These are phyloP conservation scores for Agrochola macilenta DNA, from an alignment of 2,888 invertebrate genomes.

Conservation along the genomic window DNA sequence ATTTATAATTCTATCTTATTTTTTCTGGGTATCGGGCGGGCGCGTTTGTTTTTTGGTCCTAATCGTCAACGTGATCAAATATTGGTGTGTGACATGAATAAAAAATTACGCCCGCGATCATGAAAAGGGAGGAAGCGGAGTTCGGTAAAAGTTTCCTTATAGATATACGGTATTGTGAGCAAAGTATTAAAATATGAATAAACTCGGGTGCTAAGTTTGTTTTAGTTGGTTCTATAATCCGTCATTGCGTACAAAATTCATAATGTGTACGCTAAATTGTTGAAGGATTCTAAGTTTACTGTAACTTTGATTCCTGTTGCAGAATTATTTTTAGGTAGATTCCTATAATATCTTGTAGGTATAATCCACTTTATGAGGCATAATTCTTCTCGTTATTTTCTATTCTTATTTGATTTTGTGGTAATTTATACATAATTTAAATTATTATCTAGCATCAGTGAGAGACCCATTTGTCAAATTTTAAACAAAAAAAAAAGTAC, in stretches of 20 bases:
- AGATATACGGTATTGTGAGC: constrained; percentile 10
- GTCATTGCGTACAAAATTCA: constrained; percentile 30
- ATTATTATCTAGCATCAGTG: not conserved
- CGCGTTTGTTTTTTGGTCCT: constrained; percentile 55
- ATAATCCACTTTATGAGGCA: too few relatives aligned
- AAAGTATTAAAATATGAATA: constrained; percentile 53
- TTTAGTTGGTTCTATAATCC: constrained; percentile 18
- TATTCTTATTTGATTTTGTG: not conserved
- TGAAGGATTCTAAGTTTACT: not conserved
- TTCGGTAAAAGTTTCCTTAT: constrained; percentile 41
- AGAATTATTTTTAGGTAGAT: too few relatives aligned
- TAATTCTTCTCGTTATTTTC: not conserved
- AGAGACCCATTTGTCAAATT: not conserved
- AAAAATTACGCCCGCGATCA: constrained; percentile 37
- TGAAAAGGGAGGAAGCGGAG: constrained; percentile 22
- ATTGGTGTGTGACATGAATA: constrained; percentile 60
- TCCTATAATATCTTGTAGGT: too few relatives aligned
- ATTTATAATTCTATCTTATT: constrained; percentile 65
- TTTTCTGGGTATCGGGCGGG: constrained; percentile 53
- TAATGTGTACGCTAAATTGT: constrained; percentile 5
- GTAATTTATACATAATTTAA: too few relatives aligned
- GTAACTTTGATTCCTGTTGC: not conserved
- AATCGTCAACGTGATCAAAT: constrained; percentile 63
- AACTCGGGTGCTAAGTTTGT: constrained; percentile 26
- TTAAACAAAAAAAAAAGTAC: not conserved